These are phyloP conservation scores for Arge pagana DNA, from an alignment of 2,888 invertebrate genomes.

Conservation along the genomic window DNA sequence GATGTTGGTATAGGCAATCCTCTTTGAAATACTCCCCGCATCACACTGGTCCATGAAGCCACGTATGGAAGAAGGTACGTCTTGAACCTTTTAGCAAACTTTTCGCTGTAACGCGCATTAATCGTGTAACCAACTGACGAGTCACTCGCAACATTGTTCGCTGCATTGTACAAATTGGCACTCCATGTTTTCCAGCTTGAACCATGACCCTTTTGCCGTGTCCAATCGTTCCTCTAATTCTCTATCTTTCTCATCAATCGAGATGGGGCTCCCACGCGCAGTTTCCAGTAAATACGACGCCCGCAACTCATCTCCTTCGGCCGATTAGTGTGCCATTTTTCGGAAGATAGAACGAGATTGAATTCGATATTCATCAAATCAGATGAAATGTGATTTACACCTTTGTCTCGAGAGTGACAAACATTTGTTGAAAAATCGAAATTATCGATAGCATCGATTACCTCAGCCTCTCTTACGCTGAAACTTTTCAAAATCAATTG, in stretches of 20 bases:
- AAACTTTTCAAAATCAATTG: too few species aligned
- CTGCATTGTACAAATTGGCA: neutral
- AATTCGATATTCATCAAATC: too few species aligned
- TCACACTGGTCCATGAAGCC: conserved; percentile 16
- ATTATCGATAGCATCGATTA: too few species aligned
- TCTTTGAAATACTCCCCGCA: conserved; percentile 16
- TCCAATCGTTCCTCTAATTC: too few species aligned
- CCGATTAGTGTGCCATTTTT: conserved; percentile 15
- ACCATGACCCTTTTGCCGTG: too few species aligned
- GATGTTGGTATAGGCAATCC: conserved; percentile 17
- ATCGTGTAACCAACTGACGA: neutral
- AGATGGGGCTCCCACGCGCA: conserved; percentile 24
- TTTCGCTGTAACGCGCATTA: neutral
- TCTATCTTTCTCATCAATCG: conserved; percentile 22
- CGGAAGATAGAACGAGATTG: conserved; percentile 21
- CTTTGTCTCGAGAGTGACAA: too few species aligned
- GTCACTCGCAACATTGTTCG: neutral
- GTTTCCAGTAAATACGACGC: conserved; percentile 23
- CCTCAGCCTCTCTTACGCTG: too few species aligned
- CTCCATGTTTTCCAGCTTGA: conserved; percentile 7
- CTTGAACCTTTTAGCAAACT: conserved; percentile 19
- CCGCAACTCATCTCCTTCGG: conserved; percentile 21
- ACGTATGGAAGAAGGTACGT: conserved; percentile 20
- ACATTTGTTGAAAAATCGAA: too few species aligned
- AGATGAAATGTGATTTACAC: too few species aligned